These are phyloP conservation scores for Listrodromus nycthemerus DNA, from an alignment of 2,888 invertebrate genomes.

Conservation along the genomic window DNA sequence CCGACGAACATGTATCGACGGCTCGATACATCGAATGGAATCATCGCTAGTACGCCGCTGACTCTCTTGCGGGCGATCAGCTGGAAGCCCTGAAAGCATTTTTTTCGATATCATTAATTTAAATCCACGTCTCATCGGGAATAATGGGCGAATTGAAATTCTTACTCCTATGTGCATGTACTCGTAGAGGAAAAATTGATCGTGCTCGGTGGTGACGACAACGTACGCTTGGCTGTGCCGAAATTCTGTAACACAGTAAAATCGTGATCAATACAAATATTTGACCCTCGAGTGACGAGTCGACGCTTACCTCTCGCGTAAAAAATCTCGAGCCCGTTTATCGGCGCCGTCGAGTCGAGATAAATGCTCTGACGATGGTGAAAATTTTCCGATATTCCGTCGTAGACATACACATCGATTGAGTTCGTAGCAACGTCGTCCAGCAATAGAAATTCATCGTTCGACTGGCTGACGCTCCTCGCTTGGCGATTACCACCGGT, in stretches of 20 bases:
- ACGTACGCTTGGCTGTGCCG: constrained; percentile 65
- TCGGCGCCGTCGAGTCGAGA: constrained; percentile 67
- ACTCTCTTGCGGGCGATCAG: constrained; percentile 70
- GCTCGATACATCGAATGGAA: constrained; percentile 72
- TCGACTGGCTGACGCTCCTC: constrained; percentile 69
- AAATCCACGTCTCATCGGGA: neutral
- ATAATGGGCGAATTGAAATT: neutral
- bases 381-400: constrained; percentile 72
- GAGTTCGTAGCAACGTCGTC: constrained; percentile 75
- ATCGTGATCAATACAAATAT: neutral
- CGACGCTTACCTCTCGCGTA: constrained; percentile 74
- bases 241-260: constrained; percentile 34
- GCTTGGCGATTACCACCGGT: constrained; percentile 74
- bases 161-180: constrained; percentile 76
- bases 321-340: constrained; percentile 74
- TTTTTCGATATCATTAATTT: neutral
- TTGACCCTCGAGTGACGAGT: no score
- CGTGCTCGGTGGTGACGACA: constrained; percentile 74
- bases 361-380: constrained; percentile 77
- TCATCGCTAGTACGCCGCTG: constrained; percentile 72
- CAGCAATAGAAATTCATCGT: constrained; percentile 75
- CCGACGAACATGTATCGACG: constrained; percentile 75
- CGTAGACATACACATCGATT: constrained; percentile 75
- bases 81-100: constrained; percentile 76
- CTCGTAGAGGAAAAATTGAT: constrained; percentile 76